Evolutionary conservation across 92 coral and sea anemone species (phyloP), one percentile per base, ranked within the genome.

Genomic region (Pocillopora meandrina): DNA sequence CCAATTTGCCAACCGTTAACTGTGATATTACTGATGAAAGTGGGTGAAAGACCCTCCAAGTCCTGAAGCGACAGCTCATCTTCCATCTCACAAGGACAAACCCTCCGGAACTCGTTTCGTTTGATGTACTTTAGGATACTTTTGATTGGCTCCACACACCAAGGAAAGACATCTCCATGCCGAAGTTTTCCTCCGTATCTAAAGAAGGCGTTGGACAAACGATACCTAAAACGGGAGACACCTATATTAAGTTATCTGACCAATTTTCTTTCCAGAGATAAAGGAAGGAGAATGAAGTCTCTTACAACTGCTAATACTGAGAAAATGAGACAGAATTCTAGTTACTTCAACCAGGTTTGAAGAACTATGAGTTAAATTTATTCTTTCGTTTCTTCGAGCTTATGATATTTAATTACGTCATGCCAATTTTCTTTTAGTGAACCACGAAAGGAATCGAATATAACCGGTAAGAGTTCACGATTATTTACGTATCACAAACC

Each of bases 1-100:
- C 14, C 18, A n/a, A 64, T 78, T 18, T 78, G 71, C 93, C 91
- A 90, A 60, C 87, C 80, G 52, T 88, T 88, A 3, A 87, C 89
- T 26, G 87, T 85, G 20, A 87, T 62, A 59, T 87, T 87, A 68
- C 91, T 81, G 13, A 87, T 87, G 47, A 81, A 82, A 36, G 61
- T 67, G 58, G 91, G 87, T 56, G 21, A 67, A 10, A 66, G 4
- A 21, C 66, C 35, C 5, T 18, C 52, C 11, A 78, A 71, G 64
- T 63, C 36, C 4, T n/a, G 20, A 60, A 78, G 71, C 4, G 36
- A 35, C 5, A 78, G 19, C 36, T 78, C 82, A 5, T 65, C 13
- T 13, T 65, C 16, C 2, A 14, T 17, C 9, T 65, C 71, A 20
- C 1, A 23, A 65, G 26, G 26, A 26, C 26, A 26, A 26, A 65